Evolutionary conservation across 2,888 invertebrate genomes (phyloP).

Genomic region (Linnaemya vulpina): DNA sequence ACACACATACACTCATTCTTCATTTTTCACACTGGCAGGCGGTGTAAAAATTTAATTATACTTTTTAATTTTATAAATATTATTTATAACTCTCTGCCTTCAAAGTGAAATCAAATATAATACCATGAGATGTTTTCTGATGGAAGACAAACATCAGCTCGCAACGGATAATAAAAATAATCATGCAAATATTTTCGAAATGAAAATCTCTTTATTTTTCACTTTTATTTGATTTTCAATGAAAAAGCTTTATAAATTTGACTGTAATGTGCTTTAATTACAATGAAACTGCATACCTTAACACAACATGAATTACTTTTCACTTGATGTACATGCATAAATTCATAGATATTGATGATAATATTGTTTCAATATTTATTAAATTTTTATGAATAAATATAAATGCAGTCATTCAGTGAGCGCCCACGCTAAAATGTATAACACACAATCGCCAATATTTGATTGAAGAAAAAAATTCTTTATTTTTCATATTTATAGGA

Average conservation of each 20-base stretch:
- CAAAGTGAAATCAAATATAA: slow-evolving; percentile 51
- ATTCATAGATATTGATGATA: background rate
- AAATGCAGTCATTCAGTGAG: background rate
- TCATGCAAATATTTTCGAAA: slow-evolving; percentile 63
- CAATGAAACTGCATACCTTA: slow-evolving; percentile 20
- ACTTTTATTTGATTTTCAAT: slow-evolving; percentile 8
- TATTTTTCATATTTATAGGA: background rate
- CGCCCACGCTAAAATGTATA: background rate
- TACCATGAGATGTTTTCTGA: slow-evolving; percentile 31
- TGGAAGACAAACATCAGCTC: slow-evolving; percentile 37
- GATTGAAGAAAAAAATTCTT: background rate
- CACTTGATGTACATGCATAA: background rate
- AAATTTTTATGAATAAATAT: background rate
- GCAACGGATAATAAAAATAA: slow-evolving; percentile 28
- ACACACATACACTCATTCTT: slow-evolving; percentile 35
- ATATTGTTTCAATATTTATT: slow-evolving; percentile 14
- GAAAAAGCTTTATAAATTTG: slow-evolving; percentile 20
- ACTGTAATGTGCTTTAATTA: slow-evolving; percentile 51
- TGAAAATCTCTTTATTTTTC: slow-evolving; percentile 12
- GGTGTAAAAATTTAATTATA: background rate
- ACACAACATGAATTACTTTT: slow-evolving; percentile 36
- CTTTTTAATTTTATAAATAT: background rate
- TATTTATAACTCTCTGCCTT: slow-evolving; percentile 5
- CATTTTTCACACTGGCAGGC: slow-evolving; percentile 32
- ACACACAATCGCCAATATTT: background rate